Evolutionary conservation across 2,888 invertebrate species (phyloP).

Genomic region (Hirtodrosophila duncani): DNA sequence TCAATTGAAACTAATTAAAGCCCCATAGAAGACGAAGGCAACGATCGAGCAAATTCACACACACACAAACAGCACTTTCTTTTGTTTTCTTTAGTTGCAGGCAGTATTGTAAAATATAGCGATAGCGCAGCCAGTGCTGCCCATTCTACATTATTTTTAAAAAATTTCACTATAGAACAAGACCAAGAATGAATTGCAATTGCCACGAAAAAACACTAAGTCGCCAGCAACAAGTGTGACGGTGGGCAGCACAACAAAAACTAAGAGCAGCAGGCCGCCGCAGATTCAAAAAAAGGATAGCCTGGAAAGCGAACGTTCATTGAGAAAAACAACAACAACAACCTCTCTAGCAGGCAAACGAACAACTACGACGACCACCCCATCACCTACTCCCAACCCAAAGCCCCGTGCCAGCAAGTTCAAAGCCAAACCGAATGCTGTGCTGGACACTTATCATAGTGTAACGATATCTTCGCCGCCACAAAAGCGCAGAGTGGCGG

Average conservation of each 20-base stretch:
- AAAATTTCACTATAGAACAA: constrained; percentile 13
- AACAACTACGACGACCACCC: constrained; percentile 8
- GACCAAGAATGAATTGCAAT: constrained; percentile 37
- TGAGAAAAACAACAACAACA: constrained; percentile 29
- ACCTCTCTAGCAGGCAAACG: constrained; percentile 15
- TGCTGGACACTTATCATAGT: constrained; percentile 76
- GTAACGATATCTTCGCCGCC: constrained; percentile 78
- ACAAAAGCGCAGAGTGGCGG: constrained; percentile 56
- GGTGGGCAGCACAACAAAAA: constrained; percentile 11
- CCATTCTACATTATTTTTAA: too few relatives aligned
- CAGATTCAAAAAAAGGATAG: constrained; percentile 40
- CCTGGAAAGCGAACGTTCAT: constrained; percentile 41
- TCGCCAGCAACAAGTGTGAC: constrained; percentile 39
- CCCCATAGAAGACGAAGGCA: constrained; percentile 1
- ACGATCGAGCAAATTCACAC: constrained; percentile 26
- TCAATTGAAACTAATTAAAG: constrained; percentile 30
- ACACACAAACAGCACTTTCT: neutral
- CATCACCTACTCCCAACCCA: neutral
- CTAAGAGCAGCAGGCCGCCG: constrained; percentile 15
- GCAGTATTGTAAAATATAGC: constrained; percentile 28
- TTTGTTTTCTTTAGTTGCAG: constrained; percentile 4
- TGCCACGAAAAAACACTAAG: constrained; percentile 37
- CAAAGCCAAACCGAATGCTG: constrained; percentile 71
- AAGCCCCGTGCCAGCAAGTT: constrained; percentile 7
- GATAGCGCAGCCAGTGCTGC: neutral